phyloP scores from a whole-genome alignment of 2,888 invertebrate species.

The Lithophane ornitopus region DNA sequence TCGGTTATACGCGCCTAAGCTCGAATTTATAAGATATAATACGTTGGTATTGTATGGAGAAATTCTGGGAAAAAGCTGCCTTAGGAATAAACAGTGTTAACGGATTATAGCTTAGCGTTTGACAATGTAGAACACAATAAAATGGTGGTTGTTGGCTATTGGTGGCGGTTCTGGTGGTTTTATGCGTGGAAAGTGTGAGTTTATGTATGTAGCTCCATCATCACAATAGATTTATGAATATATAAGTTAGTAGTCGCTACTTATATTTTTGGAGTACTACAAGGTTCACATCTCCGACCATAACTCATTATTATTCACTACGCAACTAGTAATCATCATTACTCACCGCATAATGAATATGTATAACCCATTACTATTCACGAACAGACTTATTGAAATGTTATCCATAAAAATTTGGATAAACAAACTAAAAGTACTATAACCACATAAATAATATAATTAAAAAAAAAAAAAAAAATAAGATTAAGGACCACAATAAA shows the following conservation, averaged over 20 bases:
- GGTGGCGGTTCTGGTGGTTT: not conserved
- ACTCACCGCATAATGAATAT: not conserved
- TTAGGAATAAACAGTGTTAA: not conserved
- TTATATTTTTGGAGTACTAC: not conserved
- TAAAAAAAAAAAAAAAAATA: not conserved
- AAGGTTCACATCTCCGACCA: conserved; percentile 17
- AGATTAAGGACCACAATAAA: conserved; percentile 7
- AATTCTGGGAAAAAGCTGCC: not conserved
- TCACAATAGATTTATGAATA: not conserved
- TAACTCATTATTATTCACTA: conserved; percentile 4
- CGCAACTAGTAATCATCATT: not conserved
- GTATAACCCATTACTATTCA: not conserved
- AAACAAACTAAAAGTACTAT: not conserved
- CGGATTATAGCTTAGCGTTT: conserved; percentile 8
- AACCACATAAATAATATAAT: too few relatives aligned
- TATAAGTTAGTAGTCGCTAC: too few relatives aligned
- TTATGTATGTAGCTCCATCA: not conserved
- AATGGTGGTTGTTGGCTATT: not conserved
- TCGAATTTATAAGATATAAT: not conserved
- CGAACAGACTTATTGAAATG: not conserved
- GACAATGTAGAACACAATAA: conserved; percentile 12
- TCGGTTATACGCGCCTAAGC: not conserved
- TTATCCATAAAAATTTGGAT: not conserved
- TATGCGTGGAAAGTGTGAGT: not conserved
- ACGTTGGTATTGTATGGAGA: not conserved